Evolutionary conservation across 1,140 invertebrate genomes (phyloP), one percentile per base, ranked within the genome.

Genomic region (Venturia canescens): DNA sequence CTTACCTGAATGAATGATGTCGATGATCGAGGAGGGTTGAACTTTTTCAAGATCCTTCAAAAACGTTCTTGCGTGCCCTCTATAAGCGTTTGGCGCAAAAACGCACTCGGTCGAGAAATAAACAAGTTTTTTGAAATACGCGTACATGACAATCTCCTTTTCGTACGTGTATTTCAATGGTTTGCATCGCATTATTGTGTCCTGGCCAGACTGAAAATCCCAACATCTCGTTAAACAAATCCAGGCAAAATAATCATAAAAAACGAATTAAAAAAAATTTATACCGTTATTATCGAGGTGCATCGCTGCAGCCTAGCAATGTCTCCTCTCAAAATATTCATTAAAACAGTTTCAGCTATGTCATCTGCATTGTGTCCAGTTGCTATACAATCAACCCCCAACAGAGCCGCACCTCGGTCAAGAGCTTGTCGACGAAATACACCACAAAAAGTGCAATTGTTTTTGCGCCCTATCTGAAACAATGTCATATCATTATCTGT

Each of bases 71-170:
- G 97, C 98, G 93, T 99, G 95, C 1, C 98, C 98, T 87, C 98
- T 94, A 90, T 99, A 99, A 0, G 99, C 98, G 93, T 99, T 98
- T 23, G 99, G 99, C 18, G 99, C 97, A 93, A 99, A 99, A 53
- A 98, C 95, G 93, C 99, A 99, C 91, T 99, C 99, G 0, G 99
- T 99, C 13, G 98, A 99, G 92, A 99, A 99, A 89, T 99, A 99
- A 57, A 99, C 95, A n/a, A 99, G 91, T 86, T 97, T 97, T 90
- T 98, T 98, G 89, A 98, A 99, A 91, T 99, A 98, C 1, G 98
- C 98, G 93, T 99, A 99, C 97, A 99, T 99, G 0, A 99, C 99
- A 89, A 99, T 99, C 93, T 99, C 99, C 89, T 99, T 99, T 92
- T 99, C 99, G 91, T 99, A 99, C 4, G 98, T 96, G 88, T 99